Evolutionary conservation across 1,140 invertebrate species (phyloP).

Genomic region (Drosophila nikananu): DNA sequence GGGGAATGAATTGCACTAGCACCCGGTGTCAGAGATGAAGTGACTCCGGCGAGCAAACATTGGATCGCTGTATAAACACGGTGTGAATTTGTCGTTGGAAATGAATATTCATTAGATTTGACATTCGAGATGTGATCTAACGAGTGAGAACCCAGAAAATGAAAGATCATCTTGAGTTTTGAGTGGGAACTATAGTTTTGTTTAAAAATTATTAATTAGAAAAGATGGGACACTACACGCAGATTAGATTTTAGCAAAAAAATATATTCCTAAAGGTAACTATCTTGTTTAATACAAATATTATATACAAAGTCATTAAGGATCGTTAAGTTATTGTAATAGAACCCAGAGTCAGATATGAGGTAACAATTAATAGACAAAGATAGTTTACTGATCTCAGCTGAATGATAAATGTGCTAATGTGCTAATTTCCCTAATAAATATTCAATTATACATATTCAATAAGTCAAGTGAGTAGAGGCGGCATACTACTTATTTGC

Average conservation of each 20-base stretch:
- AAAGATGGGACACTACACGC: no score
- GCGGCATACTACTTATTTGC: background rate
- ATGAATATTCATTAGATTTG: conserved; percentile 14
- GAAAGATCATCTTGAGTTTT: background rate
- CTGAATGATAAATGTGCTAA: conserved; percentile 1
- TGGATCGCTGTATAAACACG: conserved; percentile 11
- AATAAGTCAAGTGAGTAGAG: background rate
- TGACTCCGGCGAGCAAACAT: background rate
- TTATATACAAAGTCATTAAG: background rate
- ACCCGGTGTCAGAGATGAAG: conserved; percentile 7
- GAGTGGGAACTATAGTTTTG: no score
- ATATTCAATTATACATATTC: conserved; percentile 5
- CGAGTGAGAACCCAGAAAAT: background rate
- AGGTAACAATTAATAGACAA: background rate
- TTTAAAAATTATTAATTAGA: background rate
- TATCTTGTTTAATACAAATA: background rate
- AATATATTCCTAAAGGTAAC: background rate
- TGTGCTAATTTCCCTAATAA: conserved; percentile 5
- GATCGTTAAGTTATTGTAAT: background rate
- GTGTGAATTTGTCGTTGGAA: conserved; percentile 4
- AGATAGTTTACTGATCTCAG: background rate
- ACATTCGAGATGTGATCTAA: background rate
- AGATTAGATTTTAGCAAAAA: background rate
- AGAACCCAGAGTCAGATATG: background rate
- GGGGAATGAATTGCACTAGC: conserved; percentile 45